Base-by-base conservation (phyloP, 2,888 invertebrate species). In the Iphiclides podalirius region DNA sequence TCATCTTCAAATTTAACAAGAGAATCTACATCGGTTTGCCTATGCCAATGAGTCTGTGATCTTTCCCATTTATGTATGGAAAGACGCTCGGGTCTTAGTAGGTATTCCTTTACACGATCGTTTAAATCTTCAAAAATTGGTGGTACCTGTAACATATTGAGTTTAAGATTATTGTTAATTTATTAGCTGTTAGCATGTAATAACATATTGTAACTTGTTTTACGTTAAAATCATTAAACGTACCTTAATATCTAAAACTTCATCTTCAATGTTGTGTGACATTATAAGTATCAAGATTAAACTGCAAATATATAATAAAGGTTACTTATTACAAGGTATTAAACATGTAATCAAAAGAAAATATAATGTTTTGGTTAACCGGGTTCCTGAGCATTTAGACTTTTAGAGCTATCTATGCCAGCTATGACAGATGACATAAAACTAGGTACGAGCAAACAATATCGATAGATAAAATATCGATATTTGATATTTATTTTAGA, bases 1-100 rank as follows among this genome's bases (percentile, higher is more conserved):
- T 81, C 79, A 39, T 79, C 77, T 53, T 84, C 77, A 35, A 70
- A 91, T 87, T 60, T 72, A 79, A 62, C 88, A 61, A 54, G 90
- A 72, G 58, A 59, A 46, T 64, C 59, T 23, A 64, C 49, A 44
- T 64, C 59, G 9, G 53, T 52, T 35, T 54, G 54, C 42, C 63
- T 54, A 15, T 60, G 57, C 63, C 63, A 94, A 65, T 92, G 93
- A 66, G 90, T 90, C 64, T 95, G 94, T 13, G 92, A 91, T 60
- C 90, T 89, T 66, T 93, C 91, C 76, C 92, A 90, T 60, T 92
- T 89, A 74, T 95, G 94, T 57, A 95, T 94, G 0, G 94, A 92
- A 36, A 95, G 79, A 52, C 90, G 90, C 63, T 95, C 94, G 1
- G 93, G 92, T 61, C 91, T 90, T 45, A 92, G 77, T 28, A 95